These are phyloP conservation scores for Tethea ocularis DNA, from an alignment of 2,888 invertebrate species.

Conservation along the genomic window DNA sequence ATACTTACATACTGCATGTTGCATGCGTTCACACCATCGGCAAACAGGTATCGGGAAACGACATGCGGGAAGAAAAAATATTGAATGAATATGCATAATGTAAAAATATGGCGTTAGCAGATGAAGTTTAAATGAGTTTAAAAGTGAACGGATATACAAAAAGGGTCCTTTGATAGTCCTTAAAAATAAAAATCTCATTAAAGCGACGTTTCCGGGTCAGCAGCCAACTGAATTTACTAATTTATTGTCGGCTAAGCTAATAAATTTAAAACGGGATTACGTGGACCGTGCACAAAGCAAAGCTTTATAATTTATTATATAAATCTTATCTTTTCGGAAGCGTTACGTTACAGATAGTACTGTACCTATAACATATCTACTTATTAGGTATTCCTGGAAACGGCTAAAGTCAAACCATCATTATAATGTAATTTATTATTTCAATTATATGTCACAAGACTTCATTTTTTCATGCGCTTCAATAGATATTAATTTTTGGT, in stretches of 20 bases:
- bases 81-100: constrained; percentile 28
- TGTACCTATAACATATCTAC: constrained; percentile 28
- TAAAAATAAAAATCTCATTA: constrained; percentile 67
- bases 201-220: constrained; percentile 74
- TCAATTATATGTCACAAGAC: too few species aligned
- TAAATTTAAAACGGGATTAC: constrained; percentile 82
- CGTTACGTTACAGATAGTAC: constrained; percentile 46
- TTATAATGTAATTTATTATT: too few species aligned
- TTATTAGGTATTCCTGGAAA: too few species aligned
- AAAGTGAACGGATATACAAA: constrained; percentile 37
- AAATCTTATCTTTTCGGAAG: constrained; percentile 65
- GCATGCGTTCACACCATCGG: constrained; percentile 42
- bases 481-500: too few species aligned
- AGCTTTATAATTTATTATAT: constrained; percentile 80
- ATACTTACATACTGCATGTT: constrained; percentile 71
- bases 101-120: constrained; percentile 28
- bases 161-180: constrained; percentile 54
- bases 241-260: constrained; percentile 79
- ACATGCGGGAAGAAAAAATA: constrained; percentile 53
- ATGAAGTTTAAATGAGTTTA: constrained; percentile 20
- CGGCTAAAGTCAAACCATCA: too few species aligned
- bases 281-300: constrained; percentile 72
- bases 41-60: constrained; percentile 32
- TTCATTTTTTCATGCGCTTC: too few species aligned
- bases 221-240: constrained; percentile 74